Evolutionary conservation across 2,113 vertebrate genomes (phyloP).

Genomic region (Anarrhichthys ocellatus): DNA sequence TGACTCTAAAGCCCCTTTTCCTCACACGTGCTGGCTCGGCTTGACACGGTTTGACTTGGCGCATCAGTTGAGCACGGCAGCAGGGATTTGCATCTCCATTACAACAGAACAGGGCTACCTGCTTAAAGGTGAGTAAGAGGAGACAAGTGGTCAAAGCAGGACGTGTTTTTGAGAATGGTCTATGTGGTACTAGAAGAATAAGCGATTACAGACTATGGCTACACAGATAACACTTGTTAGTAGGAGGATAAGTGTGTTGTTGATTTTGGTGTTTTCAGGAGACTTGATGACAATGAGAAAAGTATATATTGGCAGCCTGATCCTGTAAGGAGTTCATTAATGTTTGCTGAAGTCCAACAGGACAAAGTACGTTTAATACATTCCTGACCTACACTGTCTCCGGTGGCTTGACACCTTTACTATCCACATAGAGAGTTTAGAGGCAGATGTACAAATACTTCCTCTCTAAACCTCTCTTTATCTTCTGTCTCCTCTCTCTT

Average conservation of each 20-base stretch:
- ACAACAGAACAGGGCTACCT: not conserved
- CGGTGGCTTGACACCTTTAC: not conserved
- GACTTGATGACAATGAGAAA: slow-evolving; percentile 20
- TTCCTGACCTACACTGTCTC: slow-evolving; percentile 33
- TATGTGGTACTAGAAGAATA: slow-evolving; percentile 1
- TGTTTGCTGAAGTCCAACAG: not conserved
- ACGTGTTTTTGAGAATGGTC: not conserved
- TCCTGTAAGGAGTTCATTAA: not conserved
- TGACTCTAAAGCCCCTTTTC: not conserved
- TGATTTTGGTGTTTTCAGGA: slow-evolving; percentile 16
- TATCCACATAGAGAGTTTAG: not conserved
- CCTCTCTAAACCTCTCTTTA: slow-evolving; percentile 28
- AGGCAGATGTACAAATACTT: slow-evolving; percentile 36
- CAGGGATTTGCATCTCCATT: no score
- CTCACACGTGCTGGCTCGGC: not conserved
- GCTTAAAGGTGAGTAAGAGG: not conserved
- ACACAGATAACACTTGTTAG: not conserved
- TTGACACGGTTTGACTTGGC: not conserved
- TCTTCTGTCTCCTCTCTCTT: slow-evolving; percentile 44
- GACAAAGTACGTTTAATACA: slow-evolving; percentile 8
- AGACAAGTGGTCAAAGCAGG: not conserved
- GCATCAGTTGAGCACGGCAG: no score
- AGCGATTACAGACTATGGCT: not conserved
- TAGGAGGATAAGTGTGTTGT: not conserved
- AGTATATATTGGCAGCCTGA: not conserved